Evolutionary conservation across 2,113 vertebrate genomes (phyloP).

Genomic region (Hemibagrus wyckioides): DNA sequence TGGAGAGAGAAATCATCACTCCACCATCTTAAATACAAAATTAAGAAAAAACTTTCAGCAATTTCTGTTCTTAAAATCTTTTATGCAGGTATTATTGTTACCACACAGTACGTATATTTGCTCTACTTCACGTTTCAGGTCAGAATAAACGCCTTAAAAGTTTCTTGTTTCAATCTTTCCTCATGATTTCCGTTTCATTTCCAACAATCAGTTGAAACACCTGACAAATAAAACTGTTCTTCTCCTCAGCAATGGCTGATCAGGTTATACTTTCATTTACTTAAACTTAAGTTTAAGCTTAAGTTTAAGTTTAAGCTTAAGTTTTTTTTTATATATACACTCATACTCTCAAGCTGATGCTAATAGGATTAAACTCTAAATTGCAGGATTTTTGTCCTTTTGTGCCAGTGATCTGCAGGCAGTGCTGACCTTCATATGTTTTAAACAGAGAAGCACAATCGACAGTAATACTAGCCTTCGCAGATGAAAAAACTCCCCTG

Average conservation of each 20-base stretch:
- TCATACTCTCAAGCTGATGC: slow-evolving; percentile 50
- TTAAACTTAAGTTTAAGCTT: slow-evolving; percentile 16
- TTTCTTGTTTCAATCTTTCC: neutral
- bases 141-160: neutral
- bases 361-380: slow-evolving; percentile 62
- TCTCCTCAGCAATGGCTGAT: neutral
- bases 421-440: slow-evolving; percentile 45
- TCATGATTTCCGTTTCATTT: neutral
- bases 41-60: too few relatives aligned
- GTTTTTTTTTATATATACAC: too few relatives aligned
- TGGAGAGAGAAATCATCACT: neutral
- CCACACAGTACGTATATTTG: neutral
- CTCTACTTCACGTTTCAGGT: neutral
- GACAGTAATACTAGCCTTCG: neutral
- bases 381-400: slow-evolving; percentile 45
- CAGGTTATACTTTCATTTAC: neutral
- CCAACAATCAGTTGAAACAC: neutral
- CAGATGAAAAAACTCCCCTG: neutral
- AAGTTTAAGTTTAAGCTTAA: slow-evolving; percentile 47
- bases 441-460: slow-evolving; percentile 2
- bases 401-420: slow-evolving; percentile 49
- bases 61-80: too few relatives aligned
- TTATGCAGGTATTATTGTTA: neutral
- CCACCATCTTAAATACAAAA: neutral
- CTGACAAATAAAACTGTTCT: neutral